phyloP scores from a whole-genome alignment of 2,113 vertebrate genomes.

The Natator depressus region DNA sequence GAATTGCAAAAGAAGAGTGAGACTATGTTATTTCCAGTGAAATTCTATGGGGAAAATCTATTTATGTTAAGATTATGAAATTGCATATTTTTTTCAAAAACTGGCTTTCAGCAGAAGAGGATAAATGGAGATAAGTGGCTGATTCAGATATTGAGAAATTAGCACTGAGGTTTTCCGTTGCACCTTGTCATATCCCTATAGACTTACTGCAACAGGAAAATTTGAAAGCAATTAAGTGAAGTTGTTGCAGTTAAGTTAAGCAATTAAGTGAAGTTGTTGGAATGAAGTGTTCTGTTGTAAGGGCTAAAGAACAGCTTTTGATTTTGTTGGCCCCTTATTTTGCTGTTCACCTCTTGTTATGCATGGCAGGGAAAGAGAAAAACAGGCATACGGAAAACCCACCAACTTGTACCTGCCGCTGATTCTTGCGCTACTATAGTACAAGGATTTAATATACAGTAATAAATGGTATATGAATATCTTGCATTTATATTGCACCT shows the following conservation, averaged over 20 bases:
- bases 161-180: slow-evolving; percentile 22
- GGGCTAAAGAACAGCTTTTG: not conserved
- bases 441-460: not conserved
- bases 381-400: not conserved
- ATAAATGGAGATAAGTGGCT: slow-evolving; percentile 65
- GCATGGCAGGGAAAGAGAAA: not conserved
- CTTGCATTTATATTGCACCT: not conserved
- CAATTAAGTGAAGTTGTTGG: slow-evolving; percentile 2
- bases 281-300: slow-evolving; percentile 22
- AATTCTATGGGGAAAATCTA: not conserved
- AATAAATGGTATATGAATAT: slow-evolving; percentile 1
- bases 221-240: slow-evolving; percentile 36
- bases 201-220: slow-evolving; percentile 41
- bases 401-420: not conserved
- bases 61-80: slow-evolving; percentile 48
- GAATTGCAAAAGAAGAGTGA: not conserved
- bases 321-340: slow-evolving; percentile 34
- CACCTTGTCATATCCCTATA: slow-evolving; percentile 2
- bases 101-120: slow-evolving; percentile 28
- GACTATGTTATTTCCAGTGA: slow-evolving; percentile 37
- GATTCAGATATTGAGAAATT: slow-evolving; percentile 59
- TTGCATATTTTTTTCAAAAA: not conserved
- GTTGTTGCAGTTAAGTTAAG: too few species aligned
- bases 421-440: not conserved
- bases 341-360: not conserved